Base-by-base conservation (phyloP, 2,113 vertebrate species). In the Gobius niger region DNA sequence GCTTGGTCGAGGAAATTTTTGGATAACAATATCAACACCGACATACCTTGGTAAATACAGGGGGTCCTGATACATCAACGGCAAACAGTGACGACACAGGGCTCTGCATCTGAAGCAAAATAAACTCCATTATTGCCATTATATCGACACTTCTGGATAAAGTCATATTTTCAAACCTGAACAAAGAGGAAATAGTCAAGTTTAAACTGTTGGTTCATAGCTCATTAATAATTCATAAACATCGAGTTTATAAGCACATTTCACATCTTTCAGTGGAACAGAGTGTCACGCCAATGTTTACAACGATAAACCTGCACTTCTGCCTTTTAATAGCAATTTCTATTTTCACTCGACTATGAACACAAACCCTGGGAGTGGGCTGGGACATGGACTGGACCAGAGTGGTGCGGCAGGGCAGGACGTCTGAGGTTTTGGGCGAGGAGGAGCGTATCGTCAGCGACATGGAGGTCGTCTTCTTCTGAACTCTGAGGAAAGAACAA, bases 381-480 rank as follows among this genome's bases (percentile, higher is more conserved):
- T 93, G 82, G 81, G 96, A 95, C 44, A 98, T 83, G 10, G 95
- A 91, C 47, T 99, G 98, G 77, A 98, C 95, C 84, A 99, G 91
- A 50, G 95, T 92, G 53, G 95, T 95, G 66, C 95, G 96, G 64
- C 93, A 93, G 63, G 95, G 93, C 6, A 77, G 81, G 46, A 75
- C 78, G 34, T 93, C 91, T 0, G 84, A 9, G 67, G 92, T 92
- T 87, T 95, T 96, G 13, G 96, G 96, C 18, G 95, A 93, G 12
- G 95, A 92, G 1, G 96, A 93, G 65, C 95, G 96, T 85, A 98
- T 98, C 5, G 96, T 98, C 79, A 99, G 88, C 61, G 96, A 98
- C 88, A 99, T 94, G 0, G 98, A 98, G 12, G 95, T 95, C 2
- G 91, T 96, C 93, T 98, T 99, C 92, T 97, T 99, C 76, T 98